Base-by-base conservation (phyloP, 2,888 invertebrate species). In the Boloria euphrosyne region DNA sequence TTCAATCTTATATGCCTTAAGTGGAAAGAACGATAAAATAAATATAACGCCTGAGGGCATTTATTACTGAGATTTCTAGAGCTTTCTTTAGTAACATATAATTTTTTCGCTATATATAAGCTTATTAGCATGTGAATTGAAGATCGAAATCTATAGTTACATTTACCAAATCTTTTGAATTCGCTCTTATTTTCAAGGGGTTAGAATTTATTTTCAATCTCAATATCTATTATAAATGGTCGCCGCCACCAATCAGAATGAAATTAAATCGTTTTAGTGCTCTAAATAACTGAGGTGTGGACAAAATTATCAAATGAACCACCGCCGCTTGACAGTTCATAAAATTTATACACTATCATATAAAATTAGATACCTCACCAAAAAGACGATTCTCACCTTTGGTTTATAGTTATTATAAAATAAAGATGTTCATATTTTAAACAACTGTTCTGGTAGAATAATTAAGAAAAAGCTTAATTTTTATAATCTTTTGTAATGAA, bases 1-100 rank as follows among this genome's bases (percentile, higher is more conserved):
- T 89, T 87, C 90, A 90, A 89, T 90, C 89, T 86, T 86, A 89
- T 86, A 89, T 90, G 87, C 83, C 87, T 89, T 90, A 89, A 91
- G 91, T 92, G 90, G 86, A 85, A 84, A 83, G 83, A 85, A 86
- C 90, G 83, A 92, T 92, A 90, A 91, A 88, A 86, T 88, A 88
- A 89, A 90, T 90, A 89, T 84, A 84, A 85, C 85, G 80, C 84
- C 87, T 87, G 86, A 82, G 89, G 85, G 85, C 82, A 87, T 89
- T 90, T 91, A 90, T 89, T 82, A 83, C 89, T 80, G 86, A 89
- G 90, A 91, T 89, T 90, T 87, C 84, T 86, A 84, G 82, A 83
- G 85, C 82, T 84, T 79, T 82, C 75, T 73, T 76, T 14, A 69
- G 73, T 62, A 59, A 60, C 62, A 69, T 71, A 71, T 22, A 69